A percentile compares a stretch with the other conserved stretches of the same genome.
Conservation (phyloP, 1,140 invertebrate genomes). For the Leptestheria dahalacensis region DNA sequence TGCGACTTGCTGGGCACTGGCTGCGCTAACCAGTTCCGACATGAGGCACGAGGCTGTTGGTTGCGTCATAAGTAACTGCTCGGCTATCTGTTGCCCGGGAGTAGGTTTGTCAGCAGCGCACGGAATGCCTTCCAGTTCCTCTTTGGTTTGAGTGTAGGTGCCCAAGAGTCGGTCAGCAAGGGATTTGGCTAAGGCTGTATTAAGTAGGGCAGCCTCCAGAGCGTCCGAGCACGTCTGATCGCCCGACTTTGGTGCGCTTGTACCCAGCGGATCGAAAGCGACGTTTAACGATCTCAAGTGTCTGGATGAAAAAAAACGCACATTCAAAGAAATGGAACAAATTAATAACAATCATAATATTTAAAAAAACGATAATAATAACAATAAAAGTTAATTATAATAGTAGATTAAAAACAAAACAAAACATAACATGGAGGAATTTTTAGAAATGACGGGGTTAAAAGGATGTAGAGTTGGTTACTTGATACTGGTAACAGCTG, state of each 20-base stretch:
- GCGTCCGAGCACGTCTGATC: neutral
- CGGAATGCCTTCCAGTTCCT: neutral
- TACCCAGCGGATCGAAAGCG: conserved; percentile 1
- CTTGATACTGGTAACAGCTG: neutral
- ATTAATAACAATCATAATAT: neutral
- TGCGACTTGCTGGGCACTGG: neutral
- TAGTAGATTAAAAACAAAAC: no score
- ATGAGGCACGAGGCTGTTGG: neutral
- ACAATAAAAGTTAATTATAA: no score
- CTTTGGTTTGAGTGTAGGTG: conserved; percentile 1
- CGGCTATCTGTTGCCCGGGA: neutral
- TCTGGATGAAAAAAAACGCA: neutral
- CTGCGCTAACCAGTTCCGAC: neutral
- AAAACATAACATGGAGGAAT: no score
- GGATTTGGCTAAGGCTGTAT: neutral
- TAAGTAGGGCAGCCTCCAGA: neutral
- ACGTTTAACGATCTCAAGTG: conserved; percentile 2
- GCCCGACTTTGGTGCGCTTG: neutral
- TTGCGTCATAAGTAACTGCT: neutral
- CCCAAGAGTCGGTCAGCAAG: neutral
- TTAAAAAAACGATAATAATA: neutral
- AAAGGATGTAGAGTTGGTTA: no score
- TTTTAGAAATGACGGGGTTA: no score
- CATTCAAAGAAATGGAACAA: neutral
- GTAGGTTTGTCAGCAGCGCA: neutral